Percentiles rank a stretch among this genome's conserved stretches.
Conservation (phyloP, 2,113 vertebrate species). For the Pygoscelis adeliae region DNA sequence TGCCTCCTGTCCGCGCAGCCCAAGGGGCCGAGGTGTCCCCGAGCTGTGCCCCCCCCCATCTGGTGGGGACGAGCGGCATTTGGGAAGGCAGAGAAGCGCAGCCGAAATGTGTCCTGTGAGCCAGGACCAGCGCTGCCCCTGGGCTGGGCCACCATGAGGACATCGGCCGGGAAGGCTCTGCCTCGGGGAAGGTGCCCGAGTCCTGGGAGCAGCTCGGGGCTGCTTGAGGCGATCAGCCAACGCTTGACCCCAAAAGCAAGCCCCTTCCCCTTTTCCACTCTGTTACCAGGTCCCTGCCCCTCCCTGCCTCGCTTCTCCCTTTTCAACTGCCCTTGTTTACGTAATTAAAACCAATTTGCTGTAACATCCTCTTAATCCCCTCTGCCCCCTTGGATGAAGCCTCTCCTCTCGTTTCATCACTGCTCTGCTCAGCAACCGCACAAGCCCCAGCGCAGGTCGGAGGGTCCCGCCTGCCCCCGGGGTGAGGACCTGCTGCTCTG, state of each 20-base stretch:
- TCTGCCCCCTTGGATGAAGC: not conserved
- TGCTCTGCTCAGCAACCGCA: not conserved
- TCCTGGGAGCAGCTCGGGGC: not conserved
- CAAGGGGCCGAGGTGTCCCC: accelerated
- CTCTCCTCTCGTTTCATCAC: not conserved
- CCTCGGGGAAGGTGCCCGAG: accelerated
- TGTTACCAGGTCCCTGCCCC: not conserved
- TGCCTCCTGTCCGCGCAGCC: not conserved
- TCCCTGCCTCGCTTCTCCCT: not conserved
- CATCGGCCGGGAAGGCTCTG: not conserved
- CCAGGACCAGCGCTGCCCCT: not conserved
- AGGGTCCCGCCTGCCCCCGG: accelerated
- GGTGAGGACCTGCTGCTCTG: not conserved
- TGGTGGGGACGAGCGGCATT: accelerated
- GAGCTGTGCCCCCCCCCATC: accelerated
- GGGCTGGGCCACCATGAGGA: not conserved
- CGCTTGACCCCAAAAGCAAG: not conserved
- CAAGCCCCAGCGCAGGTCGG: not conserved
- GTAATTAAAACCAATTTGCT: not conserved
- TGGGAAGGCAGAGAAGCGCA: not conserved
- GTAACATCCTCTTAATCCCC: not conserved
- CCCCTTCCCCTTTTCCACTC: not conserved
- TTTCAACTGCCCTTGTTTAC: not conserved
- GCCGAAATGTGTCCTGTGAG: not conserved
- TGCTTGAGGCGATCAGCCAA: not conserved